Evolutionary conservation across 2,797 vertebrate genomes (phyloP).

Genomic region (Acanthurus leucopareius): DNA sequence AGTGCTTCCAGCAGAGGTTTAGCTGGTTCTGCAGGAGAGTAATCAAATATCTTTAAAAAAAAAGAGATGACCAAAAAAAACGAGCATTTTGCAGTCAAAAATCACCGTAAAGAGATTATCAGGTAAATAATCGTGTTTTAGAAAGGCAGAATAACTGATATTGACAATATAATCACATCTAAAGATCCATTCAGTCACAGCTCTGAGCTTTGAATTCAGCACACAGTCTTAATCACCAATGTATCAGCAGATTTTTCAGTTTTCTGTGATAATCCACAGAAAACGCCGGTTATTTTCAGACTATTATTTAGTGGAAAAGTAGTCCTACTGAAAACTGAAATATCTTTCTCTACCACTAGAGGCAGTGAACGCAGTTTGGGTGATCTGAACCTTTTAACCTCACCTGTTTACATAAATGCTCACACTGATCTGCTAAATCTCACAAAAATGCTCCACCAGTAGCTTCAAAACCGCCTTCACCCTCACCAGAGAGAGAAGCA

Average conservation of each 20-base stretch:
- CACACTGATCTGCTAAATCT: slow-evolving; percentile 16
- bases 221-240: not conserved
- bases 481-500: slow-evolving; percentile 17
- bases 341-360: not conserved
- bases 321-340: not conserved
- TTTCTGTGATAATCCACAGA: not conserved
- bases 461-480: slow-evolving; percentile 20
- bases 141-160: not conserved
- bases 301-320: too few relatives aligned
- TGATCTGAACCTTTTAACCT: not conserved
- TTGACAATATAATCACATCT: not conserved
- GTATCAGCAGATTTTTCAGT: too few relatives aligned
- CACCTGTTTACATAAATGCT: slow-evolving; percentile 11
- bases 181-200: not conserved
- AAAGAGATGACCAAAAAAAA: not conserved
- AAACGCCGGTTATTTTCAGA: not conserved
- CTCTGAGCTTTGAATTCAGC: not conserved
- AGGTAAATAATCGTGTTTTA: too few relatives aligned
- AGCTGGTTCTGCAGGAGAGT: not conserved
- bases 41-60: not conserved
- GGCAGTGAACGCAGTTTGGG: not conserved
- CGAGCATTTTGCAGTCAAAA: not conserved
- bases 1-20: not conserved
- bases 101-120: not conserved
- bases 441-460: not conserved